phyloP scores from a whole-genome alignment of 1,140 invertebrate species.

The Brachionus plicatilis region DNA sequence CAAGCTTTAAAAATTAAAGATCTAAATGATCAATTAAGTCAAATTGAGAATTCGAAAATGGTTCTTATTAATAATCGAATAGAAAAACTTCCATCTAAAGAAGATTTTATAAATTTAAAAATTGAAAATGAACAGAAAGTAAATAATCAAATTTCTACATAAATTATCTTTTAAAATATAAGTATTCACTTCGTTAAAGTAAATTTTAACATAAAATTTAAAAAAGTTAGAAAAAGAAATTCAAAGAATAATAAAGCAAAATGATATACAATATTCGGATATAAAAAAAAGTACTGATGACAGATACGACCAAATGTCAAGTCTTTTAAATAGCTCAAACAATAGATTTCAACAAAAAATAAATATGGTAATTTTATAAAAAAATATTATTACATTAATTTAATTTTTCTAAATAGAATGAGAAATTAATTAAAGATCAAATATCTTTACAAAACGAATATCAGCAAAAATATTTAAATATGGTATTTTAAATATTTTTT shows the following conservation, averaged over 20 bases:
- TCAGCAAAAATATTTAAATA: constrained; percentile 7
- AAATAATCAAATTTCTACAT: background rate
- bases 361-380: background rate
- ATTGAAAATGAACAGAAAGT: background rate
- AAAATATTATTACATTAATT: background rate
- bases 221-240: background rate
- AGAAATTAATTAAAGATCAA: constrained; percentile 13
- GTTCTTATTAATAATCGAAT: background rate
- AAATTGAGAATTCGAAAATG: background rate
- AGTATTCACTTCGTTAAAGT: too few relatives aligned
- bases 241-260: constrained; percentile 4
- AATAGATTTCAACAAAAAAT: constrained; percentile 15
- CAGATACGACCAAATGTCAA: background rate
- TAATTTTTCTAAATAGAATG: background rate
- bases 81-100: background rate
- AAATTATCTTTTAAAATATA: too few relatives aligned
- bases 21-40: background rate
- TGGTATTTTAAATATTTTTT: background rate
- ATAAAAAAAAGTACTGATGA: background rate
- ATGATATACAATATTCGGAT: background rate
- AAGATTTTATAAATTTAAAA: background rate
- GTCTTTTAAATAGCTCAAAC: background rate
- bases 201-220: too few relatives aligned
- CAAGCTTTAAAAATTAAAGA: background rate
- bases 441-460: constrained; percentile 2